phyloP scores from a whole-genome alignment of 2,888 invertebrate genomes.

The Ectemnius cavifrons region DNA sequence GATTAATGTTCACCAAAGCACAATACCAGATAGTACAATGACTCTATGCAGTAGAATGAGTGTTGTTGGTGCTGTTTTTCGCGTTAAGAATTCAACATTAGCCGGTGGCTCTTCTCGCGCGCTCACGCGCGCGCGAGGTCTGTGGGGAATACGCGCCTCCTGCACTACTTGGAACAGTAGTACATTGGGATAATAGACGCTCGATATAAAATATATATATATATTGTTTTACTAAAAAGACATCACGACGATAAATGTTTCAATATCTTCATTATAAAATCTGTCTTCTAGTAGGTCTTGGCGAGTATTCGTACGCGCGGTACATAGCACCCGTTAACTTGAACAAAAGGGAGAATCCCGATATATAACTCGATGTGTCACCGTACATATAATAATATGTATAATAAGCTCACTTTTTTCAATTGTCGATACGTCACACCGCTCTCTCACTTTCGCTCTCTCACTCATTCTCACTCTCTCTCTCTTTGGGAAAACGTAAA shows the following conservation, averaged over 20 bases:
- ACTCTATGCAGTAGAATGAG: conserved; percentile 42
- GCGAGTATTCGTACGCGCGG: conserved; percentile 60
- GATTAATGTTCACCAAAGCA: conserved; percentile 62
- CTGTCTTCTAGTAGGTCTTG: conserved; percentile 57
- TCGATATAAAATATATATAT: conserved; percentile 62
- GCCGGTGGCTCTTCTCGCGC: conserved; percentile 29
- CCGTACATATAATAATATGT: conserved; percentile 52
- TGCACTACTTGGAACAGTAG: conserved; percentile 8
- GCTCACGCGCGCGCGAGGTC: conserved; percentile 12
- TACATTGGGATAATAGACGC: conserved; percentile 45
- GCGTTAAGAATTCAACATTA: conserved; percentile 1
- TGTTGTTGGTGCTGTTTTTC: conserved; percentile 16
- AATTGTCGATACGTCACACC: conserved; percentile 46
- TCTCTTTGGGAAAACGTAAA: conserved; percentile 76
- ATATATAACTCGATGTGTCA: conserved; percentile 57
- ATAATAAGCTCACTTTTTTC: conserved; percentile 66
- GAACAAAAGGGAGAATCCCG: conserved; percentile 54
- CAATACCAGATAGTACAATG: conserved; percentile 62
- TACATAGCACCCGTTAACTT: conserved; percentile 58
- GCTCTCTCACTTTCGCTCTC: too few relatives aligned
- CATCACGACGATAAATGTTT: conserved; percentile 64
- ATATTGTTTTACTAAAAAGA: conserved; percentile 60
- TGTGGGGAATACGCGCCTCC: too few relatives aligned
- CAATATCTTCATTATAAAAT: conserved; percentile 66
- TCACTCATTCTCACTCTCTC: conserved; percentile 31